These are phyloP conservation scores for Hippocampus guttulatus DNA, from an alignment of 2,113 vertebrate genomes.

Conservation along the genomic window DNA sequence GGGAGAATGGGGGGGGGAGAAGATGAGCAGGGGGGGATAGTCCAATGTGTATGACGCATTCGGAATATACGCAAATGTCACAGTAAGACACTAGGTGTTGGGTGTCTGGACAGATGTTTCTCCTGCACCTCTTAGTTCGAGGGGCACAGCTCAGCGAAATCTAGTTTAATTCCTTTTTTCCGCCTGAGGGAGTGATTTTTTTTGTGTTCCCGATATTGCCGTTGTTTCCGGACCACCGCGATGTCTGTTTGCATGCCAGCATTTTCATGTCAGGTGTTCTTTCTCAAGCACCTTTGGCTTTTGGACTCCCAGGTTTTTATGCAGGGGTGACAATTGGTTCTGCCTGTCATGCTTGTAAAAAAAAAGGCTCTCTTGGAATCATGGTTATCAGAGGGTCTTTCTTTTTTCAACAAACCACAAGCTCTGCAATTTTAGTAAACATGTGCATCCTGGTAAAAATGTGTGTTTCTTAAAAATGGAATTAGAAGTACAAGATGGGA, in stretches of 20 bases:
- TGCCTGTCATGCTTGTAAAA: too few relatives aligned
- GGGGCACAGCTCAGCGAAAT: neutral
- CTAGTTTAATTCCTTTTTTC: neutral
- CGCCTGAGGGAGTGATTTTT: neutral
- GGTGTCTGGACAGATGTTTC: neutral
- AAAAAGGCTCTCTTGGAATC: too few relatives aligned
- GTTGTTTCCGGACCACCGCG: neutral
- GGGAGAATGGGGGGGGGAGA: neutral
- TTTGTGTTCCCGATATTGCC: neutral
- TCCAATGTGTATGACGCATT: neutral
- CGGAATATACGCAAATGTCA: neutral
- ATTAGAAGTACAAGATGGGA: too few relatives aligned
- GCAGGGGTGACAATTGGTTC: too few relatives aligned
- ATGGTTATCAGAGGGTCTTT: too few relatives aligned
- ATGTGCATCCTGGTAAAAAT: too few relatives aligned
- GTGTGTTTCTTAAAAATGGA: too few relatives aligned
- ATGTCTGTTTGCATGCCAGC: neutral
- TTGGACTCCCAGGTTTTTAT: too few relatives aligned
- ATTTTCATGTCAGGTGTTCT: too few relatives aligned
- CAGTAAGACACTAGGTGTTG: neutral
- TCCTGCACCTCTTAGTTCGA: neutral
- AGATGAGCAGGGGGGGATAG: neutral
- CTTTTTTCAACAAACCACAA: too few relatives aligned
- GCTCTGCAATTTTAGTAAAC: too few relatives aligned
- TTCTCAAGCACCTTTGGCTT: too few relatives aligned